A percentile compares a stretch with the other conserved stretches of the same genome.
These are phyloP conservation scores for Yponomeuta malinellus DNA, from an alignment of 2,888 invertebrate genomes.

Conservation along the genomic window DNA sequence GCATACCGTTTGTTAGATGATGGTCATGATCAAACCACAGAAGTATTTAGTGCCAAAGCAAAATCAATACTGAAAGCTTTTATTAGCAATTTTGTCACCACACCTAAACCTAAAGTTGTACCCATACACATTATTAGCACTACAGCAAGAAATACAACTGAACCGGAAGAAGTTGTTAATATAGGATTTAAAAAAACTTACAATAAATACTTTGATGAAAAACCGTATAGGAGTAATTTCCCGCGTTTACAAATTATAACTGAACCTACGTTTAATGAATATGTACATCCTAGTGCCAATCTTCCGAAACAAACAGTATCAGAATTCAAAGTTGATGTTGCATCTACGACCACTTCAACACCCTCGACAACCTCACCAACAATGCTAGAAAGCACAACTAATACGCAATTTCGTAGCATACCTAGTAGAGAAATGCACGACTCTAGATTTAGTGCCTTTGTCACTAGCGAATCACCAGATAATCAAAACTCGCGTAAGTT, in stretches of 20 bases:
- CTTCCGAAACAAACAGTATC: conserved; percentile 25
- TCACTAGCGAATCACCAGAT: conserved; percentile 35
- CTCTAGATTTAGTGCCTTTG: conserved; percentile 48
- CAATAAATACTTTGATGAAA: conserved; percentile 42
- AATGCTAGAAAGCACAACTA: conserved; percentile 35
- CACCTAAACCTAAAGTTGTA: conserved; percentile 28
- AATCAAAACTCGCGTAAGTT: conserved; percentile 43
- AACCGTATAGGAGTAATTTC: conserved; percentile 41
- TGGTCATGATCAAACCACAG: conserved; percentile 57
- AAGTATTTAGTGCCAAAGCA: conserved; percentile 56
- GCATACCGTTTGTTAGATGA: conserved; percentile 58
- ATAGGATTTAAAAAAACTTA: conserved; percentile 58
- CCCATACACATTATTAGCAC: conserved; percentile 27
- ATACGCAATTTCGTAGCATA: conserved; percentile 30
- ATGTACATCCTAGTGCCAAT: conserved; percentile 32
- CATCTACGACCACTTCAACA: conserved; percentile 36
- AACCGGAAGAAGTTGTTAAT: conserved; percentile 49
- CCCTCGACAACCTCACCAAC: conserved; percentile 31
- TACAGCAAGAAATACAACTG: conserved; percentile 33
- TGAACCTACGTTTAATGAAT: conserved; percentile 39
- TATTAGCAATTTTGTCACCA: conserved; percentile 45
- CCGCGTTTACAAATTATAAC: conserved; percentile 57
- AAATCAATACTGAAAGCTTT: conserved; percentile 61
- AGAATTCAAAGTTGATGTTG: conserved; percentile 31
- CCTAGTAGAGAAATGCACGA: conserved; percentile 35